Evolutionary conservation across 2,797 vertebrate genomes (phyloP).

Genomic region (Masticophis lateralis): DNA sequence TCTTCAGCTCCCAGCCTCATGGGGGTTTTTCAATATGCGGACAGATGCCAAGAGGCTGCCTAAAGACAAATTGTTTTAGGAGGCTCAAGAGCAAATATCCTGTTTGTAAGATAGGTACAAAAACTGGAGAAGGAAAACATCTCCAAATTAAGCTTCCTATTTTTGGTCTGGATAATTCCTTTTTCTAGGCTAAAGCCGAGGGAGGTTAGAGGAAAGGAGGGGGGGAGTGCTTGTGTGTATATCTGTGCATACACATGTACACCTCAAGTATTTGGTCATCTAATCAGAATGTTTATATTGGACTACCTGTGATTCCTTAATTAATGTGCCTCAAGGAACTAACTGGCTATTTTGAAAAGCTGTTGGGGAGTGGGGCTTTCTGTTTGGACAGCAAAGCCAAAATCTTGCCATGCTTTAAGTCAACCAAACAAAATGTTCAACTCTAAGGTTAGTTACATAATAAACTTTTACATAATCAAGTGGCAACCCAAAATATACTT

Average conservation of each 20-base stretch:
- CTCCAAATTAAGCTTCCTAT: slow-evolving; percentile 58
- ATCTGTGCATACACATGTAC: neutral
- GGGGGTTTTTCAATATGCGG: neutral
- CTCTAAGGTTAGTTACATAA: slow-evolving; percentile 61
- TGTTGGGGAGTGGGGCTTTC: neutral
- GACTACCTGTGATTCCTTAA: slow-evolving; percentile 44
- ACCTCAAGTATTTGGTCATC: neutral
- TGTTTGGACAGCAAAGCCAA: neutral
- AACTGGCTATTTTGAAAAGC: neutral
- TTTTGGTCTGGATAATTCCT: slow-evolving; percentile 63
- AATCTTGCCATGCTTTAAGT: neutral
- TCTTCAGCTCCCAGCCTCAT: no score
- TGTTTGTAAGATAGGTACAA: neutral
- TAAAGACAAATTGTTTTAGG: neutral
- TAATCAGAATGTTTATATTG: slow-evolving; percentile 45
- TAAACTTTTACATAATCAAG: slow-evolving; percentile 62
- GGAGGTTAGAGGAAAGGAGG: neutral
- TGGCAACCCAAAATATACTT: slow-evolving; percentile 67
- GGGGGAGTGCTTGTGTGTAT: slow-evolving; percentile 16
- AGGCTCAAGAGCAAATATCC: neutral
- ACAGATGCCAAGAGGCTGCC: neutral
- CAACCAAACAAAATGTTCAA: slow-evolving; percentile 45
- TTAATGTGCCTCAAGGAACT: slow-evolving; percentile 12
- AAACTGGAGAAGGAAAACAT: neutral
- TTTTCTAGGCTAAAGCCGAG: slow-evolving; percentile 56